Base-by-base conservation (phyloP, 2,113 vertebrate genomes). In the Psittacus erithacus region DNA sequence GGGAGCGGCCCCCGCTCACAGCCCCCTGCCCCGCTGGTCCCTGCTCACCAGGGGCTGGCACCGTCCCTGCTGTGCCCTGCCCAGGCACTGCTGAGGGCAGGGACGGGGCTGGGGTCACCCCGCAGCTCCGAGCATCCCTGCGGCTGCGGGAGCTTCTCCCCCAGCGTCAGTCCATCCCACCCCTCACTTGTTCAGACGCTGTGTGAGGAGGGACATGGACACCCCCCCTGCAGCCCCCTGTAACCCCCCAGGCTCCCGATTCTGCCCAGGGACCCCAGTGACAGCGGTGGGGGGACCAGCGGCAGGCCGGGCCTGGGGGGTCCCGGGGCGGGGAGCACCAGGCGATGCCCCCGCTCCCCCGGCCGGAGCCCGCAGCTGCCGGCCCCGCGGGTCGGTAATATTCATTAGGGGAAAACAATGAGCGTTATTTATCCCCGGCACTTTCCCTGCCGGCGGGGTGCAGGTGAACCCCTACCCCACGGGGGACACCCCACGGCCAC, bases 391-490 rank as follows among this genome's bases (percentile, higher is more conserved):
- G 77, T 92, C 88, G 75, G 86, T 94, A 82, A 96, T 90, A 95
- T 96, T 95, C 95, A 95, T 92, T n/a, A 91, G 75, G 52, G 29
- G 82, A 69, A 94, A 89, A 97, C 96, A 97, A 97, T 95, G 92
- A 91, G 76, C 47, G 57, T 94, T 94, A 92, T 97, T 92, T 93
- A 81, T 82, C 76, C 67, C 47, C 52, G 9, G 52, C 77, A 29
- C 87, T 84, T 76, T 83, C 81, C 29, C 69, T 79, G 74, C 60
- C 33, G 13, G 17, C 49, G 59, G 90, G 82, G 53, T 94, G 85
- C 84, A 85, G 92, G 96, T 93, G 92, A 94, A 85, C 94, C 85
- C 88, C 2, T 1, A 70, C 18, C 74, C 79, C 70, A 35, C 41
- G 25, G 82, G n/a, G 75, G 6, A 82, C 65, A n/a, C 55, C 55